Base-by-base conservation (phyloP, 2,888 invertebrate genomes). In the Lasioglossum figueresi region DNA sequence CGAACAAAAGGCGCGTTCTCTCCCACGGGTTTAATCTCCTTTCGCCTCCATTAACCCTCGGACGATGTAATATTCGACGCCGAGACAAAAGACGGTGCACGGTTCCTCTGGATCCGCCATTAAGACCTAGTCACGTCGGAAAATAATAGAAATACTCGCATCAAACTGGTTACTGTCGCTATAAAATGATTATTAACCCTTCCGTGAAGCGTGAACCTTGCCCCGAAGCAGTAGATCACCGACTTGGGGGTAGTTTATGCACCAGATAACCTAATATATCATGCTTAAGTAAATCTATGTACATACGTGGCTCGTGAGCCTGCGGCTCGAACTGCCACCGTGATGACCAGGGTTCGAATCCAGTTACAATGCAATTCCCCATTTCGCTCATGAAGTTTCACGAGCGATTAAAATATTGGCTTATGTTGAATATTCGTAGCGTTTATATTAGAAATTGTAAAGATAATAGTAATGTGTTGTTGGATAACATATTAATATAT, bases 1-100 rank as follows among this genome's bases (percentile, higher is more conserved):
- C 31, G 23, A 77, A 79, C 76, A 56, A 66, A 68, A 75, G 59
- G 76, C 79, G 63, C 37, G 71, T 74, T 80, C 66, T 80, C 66
- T 74, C 59, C 48, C 59, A 40, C 45, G 70, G 63, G 71, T 72
- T 71, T 52, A 63, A 76, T 59, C 70, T 71, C 31, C 23, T 59
- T 70, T 31, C 23, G 52, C 16, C 71, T 70, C 70, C 40, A 40
- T 70, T 70, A 23, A 56, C 68, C 14, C 19, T 37, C 10, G 31
- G 19, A 19, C 3, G 37, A 19, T 34, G 66, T 37, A 37, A 68
- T 68, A 68, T 68, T 68, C 23, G 66, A 68, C 66, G 66, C 34
- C 66, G 66, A 23, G 66, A 37, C 66, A 68, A 68, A 68, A 68
- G 66, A 37, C 66, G 34, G 34, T 34, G 66, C 34, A 19, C 66